Conservation (phyloP, 2,113 vertebrate genomes). For the Acrocephalus arundinaceus region DNA sequence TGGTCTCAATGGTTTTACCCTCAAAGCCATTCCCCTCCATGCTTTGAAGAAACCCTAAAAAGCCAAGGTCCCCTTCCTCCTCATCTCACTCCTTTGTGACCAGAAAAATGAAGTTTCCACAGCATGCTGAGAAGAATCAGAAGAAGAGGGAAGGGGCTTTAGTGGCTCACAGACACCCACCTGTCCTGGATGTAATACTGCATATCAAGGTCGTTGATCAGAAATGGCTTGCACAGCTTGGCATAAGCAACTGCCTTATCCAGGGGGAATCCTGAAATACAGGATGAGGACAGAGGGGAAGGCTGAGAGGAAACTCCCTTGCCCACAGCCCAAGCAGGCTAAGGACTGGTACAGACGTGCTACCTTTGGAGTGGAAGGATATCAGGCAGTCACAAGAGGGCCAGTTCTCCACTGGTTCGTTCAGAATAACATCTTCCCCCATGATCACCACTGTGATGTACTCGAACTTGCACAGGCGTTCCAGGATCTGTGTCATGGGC, state of each 20-base stretch:
- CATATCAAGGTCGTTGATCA: conserved; percentile 97
- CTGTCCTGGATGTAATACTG: conserved; percentile 99
- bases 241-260: conserved; percentile 97
- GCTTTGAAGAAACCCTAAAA: background rate
- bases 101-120: background rate
- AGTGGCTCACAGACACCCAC: conserved; percentile 64
- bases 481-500: conserved; percentile 98
- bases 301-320: background rate
- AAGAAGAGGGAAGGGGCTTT: background rate
- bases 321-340: too few relatives aligned
- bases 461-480: conserved; percentile 95
- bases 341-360: background rate
- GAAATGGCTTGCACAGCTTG: conserved; percentile 92
- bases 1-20: background rate
- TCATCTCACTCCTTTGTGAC: background rate
- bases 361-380: conserved; percentile 99
- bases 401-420: conserved; percentile 95
- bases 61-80: background rate
- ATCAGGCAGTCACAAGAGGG: conserved; percentile 96
- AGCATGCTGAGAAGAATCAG: background rate
- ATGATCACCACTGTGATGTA: conserved; percentile 97
- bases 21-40: background rate
- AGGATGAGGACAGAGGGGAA: background rate
- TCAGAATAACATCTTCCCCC: conserved; percentile 95
- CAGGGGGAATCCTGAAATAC: conserved; percentile 88